Conservation (phyloP, 1,140 invertebrate genomes). For the Ptiloglossa arizonensis region DNA sequence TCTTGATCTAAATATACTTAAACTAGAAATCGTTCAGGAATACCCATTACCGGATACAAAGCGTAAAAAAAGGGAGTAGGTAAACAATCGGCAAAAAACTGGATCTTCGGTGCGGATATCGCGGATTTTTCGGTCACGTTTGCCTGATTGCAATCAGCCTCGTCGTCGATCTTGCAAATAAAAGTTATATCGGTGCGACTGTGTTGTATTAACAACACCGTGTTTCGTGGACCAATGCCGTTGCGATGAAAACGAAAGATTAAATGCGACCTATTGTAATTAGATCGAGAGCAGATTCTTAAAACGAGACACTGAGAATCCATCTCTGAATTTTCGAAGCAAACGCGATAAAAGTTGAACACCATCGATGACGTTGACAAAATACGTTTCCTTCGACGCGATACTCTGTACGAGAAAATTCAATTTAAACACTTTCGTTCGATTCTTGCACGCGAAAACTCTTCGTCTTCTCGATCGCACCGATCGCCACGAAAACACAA, state of each 20-base stretch:
- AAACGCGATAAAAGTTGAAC: too few relatives aligned
- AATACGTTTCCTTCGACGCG: too few relatives aligned
- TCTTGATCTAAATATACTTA: too few relatives aligned
- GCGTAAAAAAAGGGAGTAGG: constrained; percentile 35
- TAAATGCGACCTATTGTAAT: neutral
- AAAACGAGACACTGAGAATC: neutral
- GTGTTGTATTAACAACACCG: constrained; percentile 57
- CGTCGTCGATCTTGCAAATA: constrained; percentile 66
- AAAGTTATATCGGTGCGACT: constrained; percentile 60
- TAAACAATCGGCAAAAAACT: constrained; percentile 43
- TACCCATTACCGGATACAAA: constrained; percentile 28
- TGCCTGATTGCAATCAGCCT: constrained; percentile 67
- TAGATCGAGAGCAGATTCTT: neutral
- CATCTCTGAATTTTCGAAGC: neutral
- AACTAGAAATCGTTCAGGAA: too few relatives aligned
- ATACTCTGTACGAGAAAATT: too few relatives aligned
- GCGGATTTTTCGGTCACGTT: constrained; percentile 66
- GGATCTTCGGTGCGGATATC: constrained; percentile 35
- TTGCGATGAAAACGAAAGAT: neutral
- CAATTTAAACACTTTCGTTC: too few relatives aligned
- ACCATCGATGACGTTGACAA: too few relatives aligned
- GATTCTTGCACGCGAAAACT: too few relatives aligned
- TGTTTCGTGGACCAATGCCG: constrained; percentile 45
- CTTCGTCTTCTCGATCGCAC: too few relatives aligned
- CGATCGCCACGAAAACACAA: too few relatives aligned